Base-by-base conservation (phyloP, 1,140 invertebrate species). In the Heliconius hermathena region DNA sequence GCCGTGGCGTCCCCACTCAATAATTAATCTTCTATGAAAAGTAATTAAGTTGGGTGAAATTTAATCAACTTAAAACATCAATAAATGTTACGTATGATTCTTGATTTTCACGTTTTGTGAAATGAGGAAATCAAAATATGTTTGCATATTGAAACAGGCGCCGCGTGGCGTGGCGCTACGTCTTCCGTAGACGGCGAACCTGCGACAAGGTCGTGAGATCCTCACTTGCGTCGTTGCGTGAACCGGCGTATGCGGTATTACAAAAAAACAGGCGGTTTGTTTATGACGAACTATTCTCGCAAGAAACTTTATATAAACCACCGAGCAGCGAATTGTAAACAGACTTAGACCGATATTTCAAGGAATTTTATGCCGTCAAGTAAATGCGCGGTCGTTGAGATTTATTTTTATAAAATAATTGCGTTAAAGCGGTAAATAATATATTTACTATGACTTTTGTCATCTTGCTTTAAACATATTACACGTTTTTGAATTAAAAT, bases 201-300 rank as follows among this genome's bases (percentile, higher is more conserved):
- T 22, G 66, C 41, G 52, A 20, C n/a, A 73, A 78, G 77, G 71
- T 73, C 77, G 77, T 78, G 52, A 60, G 77, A 73, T 57, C 71
- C 29, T 78, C 36, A 78, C 54, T 22, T 49, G 11, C 54, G 36
- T 71, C 9, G 29, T 78, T 78, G 36, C 29, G 54, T 70, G 46
- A 79, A 79, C 20, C 33, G 66, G 52, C 74, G 46, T 57, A 75
- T 76, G 71, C 66, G 49, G 36, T 66, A 72, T 79, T 79, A 46
- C 78, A 36, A 75, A 79, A 79, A 76, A 46, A 33, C 20, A 46
- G 78, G 54, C 78, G 74, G 78, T 72, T 70, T 72, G 66, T 54
- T 79, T 79, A 79, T 79, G 78, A 79, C 74, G 41, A 76, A 76
- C 74, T 70, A 38, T 79, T 79, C 78, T 79, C 49, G 33, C 33